phyloP scores from a whole-genome alignment of 1,140 invertebrate species.

The Eurosta solidaginis region DNA sequence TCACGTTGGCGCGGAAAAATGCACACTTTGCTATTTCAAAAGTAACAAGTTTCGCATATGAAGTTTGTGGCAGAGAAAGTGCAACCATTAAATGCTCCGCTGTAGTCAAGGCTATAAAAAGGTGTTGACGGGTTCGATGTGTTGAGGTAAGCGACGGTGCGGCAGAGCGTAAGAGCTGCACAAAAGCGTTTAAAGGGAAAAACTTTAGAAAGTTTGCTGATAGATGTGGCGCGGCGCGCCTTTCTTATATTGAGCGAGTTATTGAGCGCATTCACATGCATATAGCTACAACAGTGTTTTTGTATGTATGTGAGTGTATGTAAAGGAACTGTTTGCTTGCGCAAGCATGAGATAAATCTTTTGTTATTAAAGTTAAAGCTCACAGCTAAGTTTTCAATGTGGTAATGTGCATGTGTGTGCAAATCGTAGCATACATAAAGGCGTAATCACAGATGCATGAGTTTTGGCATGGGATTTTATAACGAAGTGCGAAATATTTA shows the following conservation, averaged over 20 bases:
- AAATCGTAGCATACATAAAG: neutral
- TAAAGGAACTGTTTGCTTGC: neutral
- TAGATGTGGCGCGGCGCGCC: neutral
- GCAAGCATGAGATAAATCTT: neutral
- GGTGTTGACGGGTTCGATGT: neutral
- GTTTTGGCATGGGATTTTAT: neutral
- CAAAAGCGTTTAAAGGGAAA: neutral
- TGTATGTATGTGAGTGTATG: neutral
- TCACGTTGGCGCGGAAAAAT: neutral
- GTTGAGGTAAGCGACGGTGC: neutral
- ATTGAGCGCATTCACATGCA: neutral
- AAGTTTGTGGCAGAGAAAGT: neutral
- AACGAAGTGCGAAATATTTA: neutral
- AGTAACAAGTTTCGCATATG: neutral
- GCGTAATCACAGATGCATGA: neutral
- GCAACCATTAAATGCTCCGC: neutral
- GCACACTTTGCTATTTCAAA: neutral
- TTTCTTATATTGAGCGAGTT: neutral
- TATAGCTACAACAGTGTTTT: neutral
- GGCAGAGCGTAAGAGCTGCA: neutral
- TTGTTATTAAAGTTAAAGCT: constrained; percentile 19
- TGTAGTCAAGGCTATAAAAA: neutral
- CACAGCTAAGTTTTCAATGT: neutral
- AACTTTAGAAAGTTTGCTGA: neutral
- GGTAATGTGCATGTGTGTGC: neutral